phyloP scores from a whole-genome alignment of 2,797 vertebrate genomes.

The Poeciliopsis presidionis region DNA sequence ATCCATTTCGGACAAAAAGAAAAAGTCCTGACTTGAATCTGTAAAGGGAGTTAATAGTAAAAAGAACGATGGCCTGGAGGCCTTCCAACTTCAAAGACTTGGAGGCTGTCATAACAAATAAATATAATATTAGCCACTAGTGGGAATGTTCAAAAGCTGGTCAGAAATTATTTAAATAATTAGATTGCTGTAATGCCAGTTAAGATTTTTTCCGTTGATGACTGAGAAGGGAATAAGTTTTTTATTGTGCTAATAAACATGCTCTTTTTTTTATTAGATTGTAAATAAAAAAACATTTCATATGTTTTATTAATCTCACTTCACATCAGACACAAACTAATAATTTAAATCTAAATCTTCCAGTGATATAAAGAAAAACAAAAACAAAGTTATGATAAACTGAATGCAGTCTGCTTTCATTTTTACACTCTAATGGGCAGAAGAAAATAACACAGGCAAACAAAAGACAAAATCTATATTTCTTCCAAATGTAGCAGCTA shows the following conservation, averaged over 20 bases:
- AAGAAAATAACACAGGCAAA: not conserved
- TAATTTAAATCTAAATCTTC: not conserved
- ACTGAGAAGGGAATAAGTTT: not conserved
- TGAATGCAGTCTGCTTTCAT: not conserved
- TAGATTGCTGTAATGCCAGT: not conserved
- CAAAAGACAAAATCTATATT: not conserved
- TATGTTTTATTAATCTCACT: not conserved
- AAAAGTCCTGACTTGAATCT: not conserved
- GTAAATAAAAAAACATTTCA: not conserved
- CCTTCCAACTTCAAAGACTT: not conserved
- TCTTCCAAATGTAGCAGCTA: not conserved
- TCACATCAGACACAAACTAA: not conserved
- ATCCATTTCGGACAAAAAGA: not conserved
- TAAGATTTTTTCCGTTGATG: not conserved
- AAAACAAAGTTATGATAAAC: not conserved
- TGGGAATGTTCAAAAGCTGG: not conserved
- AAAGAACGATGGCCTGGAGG: not conserved
- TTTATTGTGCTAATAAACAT: not conserved
- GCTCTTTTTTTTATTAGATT: not conserved
- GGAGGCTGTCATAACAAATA: not conserved
- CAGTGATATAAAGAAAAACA: not conserved
- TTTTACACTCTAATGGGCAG: not conserved
- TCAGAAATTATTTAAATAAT: not conserved
- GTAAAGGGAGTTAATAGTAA: not conserved
- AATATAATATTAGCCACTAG: not conserved